Evolutionary conservation across 2,888 invertebrate genomes (phyloP), one percentile per base, ranked within the genome.

Genomic region (Hypomecis atomaria): DNA sequence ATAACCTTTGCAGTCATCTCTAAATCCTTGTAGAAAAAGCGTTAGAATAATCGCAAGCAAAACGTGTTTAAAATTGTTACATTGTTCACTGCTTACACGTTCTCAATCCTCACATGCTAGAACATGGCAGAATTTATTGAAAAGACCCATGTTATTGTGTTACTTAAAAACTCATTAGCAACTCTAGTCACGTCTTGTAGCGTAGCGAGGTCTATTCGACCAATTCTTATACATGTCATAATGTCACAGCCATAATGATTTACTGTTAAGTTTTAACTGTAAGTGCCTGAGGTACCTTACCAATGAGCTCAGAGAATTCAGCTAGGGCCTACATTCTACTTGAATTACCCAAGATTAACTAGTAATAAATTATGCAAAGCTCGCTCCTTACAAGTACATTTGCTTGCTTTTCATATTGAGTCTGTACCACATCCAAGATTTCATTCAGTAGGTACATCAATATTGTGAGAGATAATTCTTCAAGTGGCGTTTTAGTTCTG

Each of bases 211-310:
- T 84, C 86, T 86, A 81, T 82, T 78, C 79, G 78, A 71, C 70
- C 79, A 79, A 85, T 86, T 86, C 83, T 78, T 85, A 78, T 78
- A 79, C 81, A 76, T 84, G 84, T 87, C 85, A 85, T 85, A 86
- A 81, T 79, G 78, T 79, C 73, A 68, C 69, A 74, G 76, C 78
- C 74, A 78, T 82, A 81, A 84, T 78, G 73, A 80, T 84, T 84
- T 82, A 87, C 85, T 79, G 85, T 82, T 82, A 79, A 72, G 70
- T 74, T 75, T 77, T 73, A 71, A 70, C 69, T 57, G 71, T 78
- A 59, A 40, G 63, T 61, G 11, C 42, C 47, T 56, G 37, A 23
- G 50, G 54, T 66, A 57, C 62, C 56, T 54, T 62, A 63, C 54
- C 47, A 66, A 68, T 69, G 69, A 70, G 62, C 67, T 62, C 69